Evolutionary conservation across 2,797 vertebrate species (phyloP), one percentile per base, ranked within the genome.

Genomic region (Diplodus sargus): DNA sequence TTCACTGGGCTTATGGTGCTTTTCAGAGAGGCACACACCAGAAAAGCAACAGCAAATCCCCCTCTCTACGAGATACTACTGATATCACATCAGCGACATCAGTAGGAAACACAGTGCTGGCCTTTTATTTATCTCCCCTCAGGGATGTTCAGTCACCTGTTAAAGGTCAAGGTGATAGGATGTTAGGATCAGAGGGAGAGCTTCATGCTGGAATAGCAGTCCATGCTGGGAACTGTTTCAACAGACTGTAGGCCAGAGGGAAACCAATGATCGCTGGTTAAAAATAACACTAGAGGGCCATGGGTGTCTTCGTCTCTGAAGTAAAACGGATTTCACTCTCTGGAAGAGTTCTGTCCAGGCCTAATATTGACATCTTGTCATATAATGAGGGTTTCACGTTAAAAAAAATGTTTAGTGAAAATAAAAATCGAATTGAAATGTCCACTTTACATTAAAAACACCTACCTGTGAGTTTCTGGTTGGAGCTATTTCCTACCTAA

Each of bases 51-150:
- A 58, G 75, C 60, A 81, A 92, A 88, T 81, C 77, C 76, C 75
- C 58, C 76, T 78, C 80, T 89, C 88, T 63, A 73, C 69, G 78
- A 90, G 81, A 89, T 79, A 67, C 61, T 81, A 92, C 83, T 92
- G 92, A 90, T 92, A 89, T 91, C 62, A 86, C 84, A 93, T 93
- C 87, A 88, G 88, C 85, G 76, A 86, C 77, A 93, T 89, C 88
- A 90, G 89, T 87, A 61, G 87, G 90, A 84, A 83, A 86, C 90
- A 83, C 80, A 72, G 79, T 22, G 42, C 75, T 85, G 85, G 34
- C 85, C 84, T 89, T 85, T 91, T 79, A 80, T 82, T 81, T 85
- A 78, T 78, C 85, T 72, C 57, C 75, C 88, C 79, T 86, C 79
- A 30, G 86, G 81, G 84, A 85, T 88, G 83, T 66, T 89, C 87